Evolutionary conservation across 2,113 vertebrate genomes (phyloP).

Genomic region (Uria aalge): DNA sequence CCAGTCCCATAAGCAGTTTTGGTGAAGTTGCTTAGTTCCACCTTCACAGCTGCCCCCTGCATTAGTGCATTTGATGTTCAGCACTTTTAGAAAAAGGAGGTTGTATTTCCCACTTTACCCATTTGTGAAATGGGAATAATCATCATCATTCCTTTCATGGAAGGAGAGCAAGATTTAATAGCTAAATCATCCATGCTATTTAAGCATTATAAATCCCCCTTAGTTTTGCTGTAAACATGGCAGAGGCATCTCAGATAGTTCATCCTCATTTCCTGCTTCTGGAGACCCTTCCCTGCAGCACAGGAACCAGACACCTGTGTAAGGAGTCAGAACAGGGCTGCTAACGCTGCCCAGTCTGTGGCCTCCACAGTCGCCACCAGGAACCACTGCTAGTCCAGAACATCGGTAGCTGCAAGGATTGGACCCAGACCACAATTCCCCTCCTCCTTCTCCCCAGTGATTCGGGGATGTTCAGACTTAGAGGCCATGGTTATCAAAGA

Average conservation of each 20-base stretch:
- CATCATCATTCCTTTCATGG: rapidly evolving
- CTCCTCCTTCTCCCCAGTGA: not conserved
- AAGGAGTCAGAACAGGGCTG: not conserved
- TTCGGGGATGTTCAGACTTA: not conserved
- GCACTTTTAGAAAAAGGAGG: not conserved
- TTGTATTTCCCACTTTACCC: not conserved
- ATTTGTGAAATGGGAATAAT: not conserved
- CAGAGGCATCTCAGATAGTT: not conserved
- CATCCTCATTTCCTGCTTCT: not conserved
- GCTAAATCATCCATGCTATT: not conserved
- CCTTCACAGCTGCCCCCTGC: not conserved
- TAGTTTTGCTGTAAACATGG: not conserved
- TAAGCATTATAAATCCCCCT: not conserved
- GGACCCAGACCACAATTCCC: not conserved
- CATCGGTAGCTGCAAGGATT: not conserved
- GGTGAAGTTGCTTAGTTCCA: not conserved
- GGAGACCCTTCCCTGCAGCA: not conserved
- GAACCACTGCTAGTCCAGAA: not conserved
- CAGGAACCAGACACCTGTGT: not conserved
- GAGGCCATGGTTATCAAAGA: not conserved
- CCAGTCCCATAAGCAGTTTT: not conserved
- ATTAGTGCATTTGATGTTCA: not conserved
- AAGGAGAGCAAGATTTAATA: not conserved
- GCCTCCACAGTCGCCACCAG: not conserved
- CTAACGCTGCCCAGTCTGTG: not conserved